phyloP scores from a whole-genome alignment of 2,888 invertebrate species.

The Tipula vernalis region DNA sequence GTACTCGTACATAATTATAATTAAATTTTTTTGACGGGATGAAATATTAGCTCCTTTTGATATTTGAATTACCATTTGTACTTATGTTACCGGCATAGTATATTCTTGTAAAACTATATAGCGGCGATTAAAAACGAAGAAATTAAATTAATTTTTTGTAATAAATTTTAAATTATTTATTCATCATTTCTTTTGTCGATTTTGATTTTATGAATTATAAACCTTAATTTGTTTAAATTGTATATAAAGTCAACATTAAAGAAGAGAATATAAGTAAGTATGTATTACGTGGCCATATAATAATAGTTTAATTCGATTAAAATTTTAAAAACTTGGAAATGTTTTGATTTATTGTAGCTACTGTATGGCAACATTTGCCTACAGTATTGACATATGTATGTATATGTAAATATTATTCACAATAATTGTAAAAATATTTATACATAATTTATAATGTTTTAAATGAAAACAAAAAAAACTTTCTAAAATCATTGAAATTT shows the following conservation, averaged over 20 bases:
- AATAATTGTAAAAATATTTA: not conserved
- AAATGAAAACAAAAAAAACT: not conserved
- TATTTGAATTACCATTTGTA: not conserved
- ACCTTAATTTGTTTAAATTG: not conserved
- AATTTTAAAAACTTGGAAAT: not conserved
- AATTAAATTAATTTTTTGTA: not conserved
- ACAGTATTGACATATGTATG: not conserved
- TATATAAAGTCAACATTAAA: not conserved
- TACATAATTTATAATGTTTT: not conserved
- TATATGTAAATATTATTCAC: not conserved
- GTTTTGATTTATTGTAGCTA: not conserved
- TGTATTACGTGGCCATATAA: not conserved
- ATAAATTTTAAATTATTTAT: not conserved
- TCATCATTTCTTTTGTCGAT: not conserved
- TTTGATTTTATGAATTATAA: not conserved
- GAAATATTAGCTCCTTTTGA: not conserved
- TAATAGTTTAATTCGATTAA: not conserved
- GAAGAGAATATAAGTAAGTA: not conserved
- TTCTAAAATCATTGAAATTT: not conserved
- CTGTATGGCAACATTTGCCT: not conserved
- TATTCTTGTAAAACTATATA: not conserved
- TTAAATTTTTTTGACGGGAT: not conserved
- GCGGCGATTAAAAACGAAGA: not conserved
- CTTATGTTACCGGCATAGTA: not conserved
- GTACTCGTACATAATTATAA: not conserved